Percentiles rank a stretch among this genome's conserved stretches.
Evolutionary conservation across 1,140 invertebrate genomes (phyloP).

Genomic region (Drosophila insularis): DNA sequence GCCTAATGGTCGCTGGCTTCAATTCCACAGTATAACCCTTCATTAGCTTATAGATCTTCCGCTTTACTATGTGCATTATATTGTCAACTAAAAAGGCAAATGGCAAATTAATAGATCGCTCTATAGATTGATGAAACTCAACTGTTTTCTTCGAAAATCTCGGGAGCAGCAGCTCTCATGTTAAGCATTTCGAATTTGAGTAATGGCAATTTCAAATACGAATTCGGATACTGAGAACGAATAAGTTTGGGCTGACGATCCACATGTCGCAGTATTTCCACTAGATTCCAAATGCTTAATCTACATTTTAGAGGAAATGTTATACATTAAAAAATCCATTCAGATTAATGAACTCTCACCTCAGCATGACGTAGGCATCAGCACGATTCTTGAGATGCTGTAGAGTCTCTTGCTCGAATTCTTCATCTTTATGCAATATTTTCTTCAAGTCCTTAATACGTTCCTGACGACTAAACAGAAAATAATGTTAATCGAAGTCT

Average conservation of each 20-base stretch:
- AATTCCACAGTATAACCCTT: conserved; percentile 66
- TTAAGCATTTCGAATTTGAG: conserved; percentile 77
- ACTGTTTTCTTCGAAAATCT: conserved; percentile 74
- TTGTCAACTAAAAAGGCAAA: conserved; percentile 53
- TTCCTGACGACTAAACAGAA: conserved; percentile 49
- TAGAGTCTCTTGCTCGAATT: conserved; percentile 37
- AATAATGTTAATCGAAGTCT: not conserved
- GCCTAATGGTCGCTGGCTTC: conserved; percentile 39
- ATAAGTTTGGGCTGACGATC: conserved; percentile 60
- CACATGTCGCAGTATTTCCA: conserved; percentile 70
- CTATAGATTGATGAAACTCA: conserved; percentile 17
- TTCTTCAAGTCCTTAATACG: conserved; percentile 62
- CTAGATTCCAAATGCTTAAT: conserved; percentile 65
- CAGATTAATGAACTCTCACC: conserved; percentile 24
- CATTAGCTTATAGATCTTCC: conserved; percentile 71
- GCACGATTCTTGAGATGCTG: conserved; percentile 68
- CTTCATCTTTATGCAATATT: conserved; percentile 28
- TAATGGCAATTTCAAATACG: conserved; percentile 70
- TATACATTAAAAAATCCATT: not conserved
- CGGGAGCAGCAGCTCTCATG: conserved; percentile 71
- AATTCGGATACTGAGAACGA: conserved; percentile 65
- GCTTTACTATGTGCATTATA: conserved; percentile 65
- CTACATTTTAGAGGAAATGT: conserved; percentile 25
- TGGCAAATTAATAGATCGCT: conserved; percentile 1
- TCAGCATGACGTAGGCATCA: conserved; percentile 63